phyloP scores from a whole-genome alignment of 1,140 invertebrate species.

The Aporrectodea caliginosa region DNA sequence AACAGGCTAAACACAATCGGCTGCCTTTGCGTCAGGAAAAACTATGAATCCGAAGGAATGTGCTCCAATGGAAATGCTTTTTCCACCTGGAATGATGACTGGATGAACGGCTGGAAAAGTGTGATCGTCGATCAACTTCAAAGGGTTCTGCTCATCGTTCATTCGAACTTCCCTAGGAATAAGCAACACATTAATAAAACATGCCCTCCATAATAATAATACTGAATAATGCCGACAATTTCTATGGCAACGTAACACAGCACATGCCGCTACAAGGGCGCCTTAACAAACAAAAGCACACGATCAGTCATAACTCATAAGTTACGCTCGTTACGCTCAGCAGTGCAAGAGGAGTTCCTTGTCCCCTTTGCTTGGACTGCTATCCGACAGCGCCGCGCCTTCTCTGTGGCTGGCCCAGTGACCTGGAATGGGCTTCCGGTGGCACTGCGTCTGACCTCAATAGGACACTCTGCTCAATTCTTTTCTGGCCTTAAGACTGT shows the following conservation, averaged over 20 bases:
- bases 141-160: background rate
- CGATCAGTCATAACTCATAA: background rate
- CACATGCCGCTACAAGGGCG: too few relatives aligned
- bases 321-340: background rate
- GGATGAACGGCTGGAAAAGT: background rate
- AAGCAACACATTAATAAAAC: background rate
- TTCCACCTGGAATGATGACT: background rate
- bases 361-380: background rate
- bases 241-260: background rate
- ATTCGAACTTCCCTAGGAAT: background rate
- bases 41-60: background rate
- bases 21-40: background rate
- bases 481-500: too few relatives aligned
- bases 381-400: too few relatives aligned
- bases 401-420: too few relatives aligned
- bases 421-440: too few relatives aligned
- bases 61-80: background rate
- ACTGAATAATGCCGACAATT: background rate
- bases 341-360: background rate
- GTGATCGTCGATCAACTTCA: background rate
- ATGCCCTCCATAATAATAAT: background rate
- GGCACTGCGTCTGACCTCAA: too few relatives aligned
- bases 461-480: too few relatives aligned
- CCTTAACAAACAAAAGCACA: background rate
- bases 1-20: background rate